These are phyloP conservation scores for Brachypterus glaber DNA, from an alignment of 2,888 invertebrate genomes.

Conservation along the genomic window DNA sequence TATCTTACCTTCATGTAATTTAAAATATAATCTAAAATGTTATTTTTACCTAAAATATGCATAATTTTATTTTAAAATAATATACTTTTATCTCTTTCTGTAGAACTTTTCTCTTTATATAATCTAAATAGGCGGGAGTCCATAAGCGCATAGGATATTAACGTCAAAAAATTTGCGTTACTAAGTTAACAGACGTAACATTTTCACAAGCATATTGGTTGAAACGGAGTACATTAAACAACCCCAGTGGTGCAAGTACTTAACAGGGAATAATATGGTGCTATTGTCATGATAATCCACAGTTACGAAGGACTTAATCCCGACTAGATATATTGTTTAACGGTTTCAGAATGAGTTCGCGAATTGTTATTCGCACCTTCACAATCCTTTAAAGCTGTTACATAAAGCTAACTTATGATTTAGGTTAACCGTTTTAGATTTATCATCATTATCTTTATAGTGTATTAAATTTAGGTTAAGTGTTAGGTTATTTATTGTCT, in stretches of 20 bases:
- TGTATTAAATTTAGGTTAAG: too few species aligned
- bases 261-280: constrained; percentile 19
- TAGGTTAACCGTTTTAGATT: neutral
- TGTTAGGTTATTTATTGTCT: too few species aligned
- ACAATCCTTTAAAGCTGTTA: neutral
- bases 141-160: too few species aligned
- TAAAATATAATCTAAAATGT: too few species aligned
- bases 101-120: too few species aligned
- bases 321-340: constrained; percentile 16
- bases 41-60: too few species aligned
- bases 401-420: neutral
- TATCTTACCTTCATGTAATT: too few species aligned
- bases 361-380: constrained; percentile 17
- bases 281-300: constrained; percentile 22
- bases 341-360: constrained; percentile 14
- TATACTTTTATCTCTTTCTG: too few species aligned
- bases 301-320: constrained; percentile 17
- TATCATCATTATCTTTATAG: too few species aligned
- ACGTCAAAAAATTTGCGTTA: too few species aligned
- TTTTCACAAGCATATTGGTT: constrained; percentile 1
- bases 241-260: constrained; percentile 15
- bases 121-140: too few species aligned
- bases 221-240: constrained; percentile 13
- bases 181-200: neutral
- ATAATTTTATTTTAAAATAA: too few species aligned